Percentiles rank a stretch among this genome's conserved stretches.
Evolutionary conservation across 2,888 invertebrate species (phyloP).

Genomic region (Lepidocyrtoides sp.): DNA sequence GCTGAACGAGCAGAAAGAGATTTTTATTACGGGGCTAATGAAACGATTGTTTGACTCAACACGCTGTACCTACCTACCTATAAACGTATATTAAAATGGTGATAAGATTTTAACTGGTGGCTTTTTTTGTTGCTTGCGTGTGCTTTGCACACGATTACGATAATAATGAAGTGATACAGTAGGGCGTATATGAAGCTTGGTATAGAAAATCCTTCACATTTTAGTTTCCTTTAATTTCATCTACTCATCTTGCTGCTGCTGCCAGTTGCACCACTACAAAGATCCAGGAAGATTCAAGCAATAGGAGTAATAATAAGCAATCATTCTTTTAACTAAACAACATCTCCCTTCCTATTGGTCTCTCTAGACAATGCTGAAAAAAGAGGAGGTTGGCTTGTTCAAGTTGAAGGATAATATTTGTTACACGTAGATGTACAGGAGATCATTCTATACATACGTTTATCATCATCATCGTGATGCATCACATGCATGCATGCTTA

Average conservation of each 20-base stretch:
- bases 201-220: background rate
- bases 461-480: background rate
- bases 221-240: background rate
- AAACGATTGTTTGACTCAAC: no score
- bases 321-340: conserved; percentile 65
- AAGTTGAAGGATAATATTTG: background rate
- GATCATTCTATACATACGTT: background rate
- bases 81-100: no score
- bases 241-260: background rate
- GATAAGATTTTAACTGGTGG: no score
- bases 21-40: no score
- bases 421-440: background rate
- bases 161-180: no score
- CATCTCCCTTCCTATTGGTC: conserved; percentile 71
- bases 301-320: conserved; percentile 51
- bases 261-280: background rate
- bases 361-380: conserved; percentile 51
- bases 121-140: no score
- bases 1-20: no score
- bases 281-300: conserved; percentile 37
- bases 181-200: no score
- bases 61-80: no score
- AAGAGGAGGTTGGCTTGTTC: conserved; percentile 58
- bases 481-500: background rate
- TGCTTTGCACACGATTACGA: no score